Base-by-base conservation (phyloP, 2,113 vertebrate species). In the Syrrhaptes paradoxus region DNA sequence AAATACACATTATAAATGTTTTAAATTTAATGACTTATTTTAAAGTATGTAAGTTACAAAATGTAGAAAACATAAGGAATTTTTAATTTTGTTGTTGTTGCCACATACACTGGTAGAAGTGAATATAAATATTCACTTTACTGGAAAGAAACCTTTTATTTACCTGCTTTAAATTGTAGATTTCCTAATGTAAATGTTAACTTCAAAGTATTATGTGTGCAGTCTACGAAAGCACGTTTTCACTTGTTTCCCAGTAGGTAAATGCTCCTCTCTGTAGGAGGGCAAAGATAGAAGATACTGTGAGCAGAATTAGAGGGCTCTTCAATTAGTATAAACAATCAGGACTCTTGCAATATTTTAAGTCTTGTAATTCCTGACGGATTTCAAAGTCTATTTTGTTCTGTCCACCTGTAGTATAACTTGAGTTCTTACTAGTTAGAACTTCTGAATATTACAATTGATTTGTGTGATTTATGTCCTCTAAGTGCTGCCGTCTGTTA, bases 401-500 rank as follows among this genome's bases (percentile, higher is more conserved):
- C 93, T 94, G 68, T 79, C 92, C 88, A 92, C 88, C 85, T 72
- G 48, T 63, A 65, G 28, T 46, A 83, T 63, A 90, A 95, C 88
- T 41, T 13, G 38, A 88, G 68, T 24, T 86, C 36, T 77, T 41
- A 48, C 51, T 90, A 45, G 48, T 86, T 81, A 86, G 76, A 67
- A 80, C 88, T 93, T 92, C 71, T 92, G 72, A 94, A 87, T 92
- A 95, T 96, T 93, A 84, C 45, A 74, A 81, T 71, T 68, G 45
- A 29, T 84, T 75, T 54, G n/a, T 63, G n/a, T 85, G 79, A 94
- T 95, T 90, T 93, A 78, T 87, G 52, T 63, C 48, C 59, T 55
- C 7, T 74, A 61, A 83, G 57, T 61, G 65, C 52, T 87, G 28
- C 65, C 65, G 70, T 61, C 59, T 95, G 43, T 77, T 74, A 71